These are phyloP conservation scores for Ifrita kowaldi DNA, from an alignment of 2,113 vertebrate species.

Conservation along the genomic window DNA sequence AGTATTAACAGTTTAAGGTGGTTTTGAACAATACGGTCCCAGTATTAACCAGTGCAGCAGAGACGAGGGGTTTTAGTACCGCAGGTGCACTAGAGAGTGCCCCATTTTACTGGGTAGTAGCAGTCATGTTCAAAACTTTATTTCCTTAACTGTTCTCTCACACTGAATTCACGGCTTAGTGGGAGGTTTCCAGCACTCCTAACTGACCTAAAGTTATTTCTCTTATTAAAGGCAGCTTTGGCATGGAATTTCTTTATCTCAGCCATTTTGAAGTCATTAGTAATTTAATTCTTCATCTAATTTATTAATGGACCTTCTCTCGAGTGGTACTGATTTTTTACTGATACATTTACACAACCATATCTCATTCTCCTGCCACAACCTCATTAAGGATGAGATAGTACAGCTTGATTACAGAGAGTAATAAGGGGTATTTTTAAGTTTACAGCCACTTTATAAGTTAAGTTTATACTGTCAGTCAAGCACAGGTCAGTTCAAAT, in stretches of 20 bases:
- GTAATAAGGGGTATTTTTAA: background rate
- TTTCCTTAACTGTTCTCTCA: background rate
- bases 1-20: background rate
- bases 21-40: background rate
- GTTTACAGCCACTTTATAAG: background rate
- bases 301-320: constrained; percentile 40
- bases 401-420: background rate
- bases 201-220: background rate
- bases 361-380: background rate
- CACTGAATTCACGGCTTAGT: background rate
- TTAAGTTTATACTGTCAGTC: background rate
- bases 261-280: constrained; percentile 29
- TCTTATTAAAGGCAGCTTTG: background rate
- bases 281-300: constrained; percentile 29
- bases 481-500: background rate
- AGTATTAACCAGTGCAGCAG: background rate
- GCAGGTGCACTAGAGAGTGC: background rate
- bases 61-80: background rate
- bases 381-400: background rate
- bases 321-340: background rate
- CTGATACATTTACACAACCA: background rate
- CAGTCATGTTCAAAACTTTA: background rate
- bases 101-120: background rate
- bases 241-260: constrained; percentile 17
- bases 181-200: background rate